Evolutionary conservation across 2,113 vertebrate genomes (phyloP), one percentile per base, ranked within the genome.

Genomic region (Colaptes auratus): DNA sequence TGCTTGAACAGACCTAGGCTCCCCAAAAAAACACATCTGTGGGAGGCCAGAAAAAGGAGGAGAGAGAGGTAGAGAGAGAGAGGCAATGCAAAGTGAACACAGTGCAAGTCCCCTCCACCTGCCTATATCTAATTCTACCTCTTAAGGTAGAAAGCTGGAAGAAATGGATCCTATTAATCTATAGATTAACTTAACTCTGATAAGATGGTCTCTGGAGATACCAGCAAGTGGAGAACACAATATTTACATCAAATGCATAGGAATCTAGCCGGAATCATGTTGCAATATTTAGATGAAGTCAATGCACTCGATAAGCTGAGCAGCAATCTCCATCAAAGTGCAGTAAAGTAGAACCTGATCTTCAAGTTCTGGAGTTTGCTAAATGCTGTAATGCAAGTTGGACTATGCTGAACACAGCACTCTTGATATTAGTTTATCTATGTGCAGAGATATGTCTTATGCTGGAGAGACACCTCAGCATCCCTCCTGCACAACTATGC

Each of bases 361-460:
- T 48, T 69, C 73, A 88, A 10, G 56, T 33, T 84, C 56, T 48
- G n/a, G 35, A 69, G 14, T 33, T 33, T 39, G 16, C 55, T 25
- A 39, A 69, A 33, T 5, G 6, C 50, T 13, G 21, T 44, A 27
- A 63, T 58, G 52, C 42, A 17, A 31, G 56, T 9, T 52, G 48
- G 60, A 30, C 15, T 1, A 0, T 30, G 39, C 6, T 82, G 39
- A 67, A 39, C 23, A 17, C 0, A 0, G 9, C 3, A 1, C 7
- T 58, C 24, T 39, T 63, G 24, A 58, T 53, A 86, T 59, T 80
- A 64, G 20, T 86, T 73, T 23, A 15, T 72, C n/a, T 65, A 20
- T 1, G 0, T 39, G 8, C 42, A 52, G 46, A 71, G 16, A 17
- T 12, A 42, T 2, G 16, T 66, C 28, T 58, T 12, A 15, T 55